Evolutionary conservation across 2,113 vertebrate genomes (phyloP).

Genomic region (Pipra filicauda): DNA sequence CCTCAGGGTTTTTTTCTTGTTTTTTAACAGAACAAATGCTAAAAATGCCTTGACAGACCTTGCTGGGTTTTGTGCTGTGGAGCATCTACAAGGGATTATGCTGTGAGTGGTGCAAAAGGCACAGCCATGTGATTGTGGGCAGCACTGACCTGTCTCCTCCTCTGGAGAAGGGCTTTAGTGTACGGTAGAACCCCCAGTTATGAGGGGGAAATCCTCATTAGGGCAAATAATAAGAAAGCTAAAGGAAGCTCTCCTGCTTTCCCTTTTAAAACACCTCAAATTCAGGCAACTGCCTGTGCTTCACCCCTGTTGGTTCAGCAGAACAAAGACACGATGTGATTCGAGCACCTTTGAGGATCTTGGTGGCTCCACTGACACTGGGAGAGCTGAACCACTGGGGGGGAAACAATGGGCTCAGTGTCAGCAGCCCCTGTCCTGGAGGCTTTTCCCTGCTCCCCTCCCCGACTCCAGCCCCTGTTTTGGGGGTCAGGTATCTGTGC

Average conservation of each 20-base stretch:
- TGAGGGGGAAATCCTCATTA: background rate
- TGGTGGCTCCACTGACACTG: accelerated
- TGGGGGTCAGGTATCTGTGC: background rate
- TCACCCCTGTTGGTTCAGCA: background rate
- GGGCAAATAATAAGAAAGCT: background rate
- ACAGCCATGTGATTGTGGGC: background rate
- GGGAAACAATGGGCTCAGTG: background rate
- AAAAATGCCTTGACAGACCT: conserved; percentile 84
- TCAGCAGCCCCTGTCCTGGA: background rate
- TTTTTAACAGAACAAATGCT: conserved; percentile 82
- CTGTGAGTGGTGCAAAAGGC: conserved; percentile 20
- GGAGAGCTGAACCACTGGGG: background rate
- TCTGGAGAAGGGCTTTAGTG: background rate
- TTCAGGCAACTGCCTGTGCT: background rate
- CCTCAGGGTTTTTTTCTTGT: conserved; percentile 88
- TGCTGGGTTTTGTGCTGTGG: conserved; percentile 64
- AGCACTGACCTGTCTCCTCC: background rate
- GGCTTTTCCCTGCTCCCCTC: background rate
- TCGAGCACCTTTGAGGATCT: background rate
- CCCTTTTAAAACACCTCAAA: background rate
- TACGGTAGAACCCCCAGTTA: accelerated
- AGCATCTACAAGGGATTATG: conserved; percentile 30
- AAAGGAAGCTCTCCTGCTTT: background rate
- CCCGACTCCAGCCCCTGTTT: background rate
- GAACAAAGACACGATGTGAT: background rate